A percentile compares a stretch with the other conserved stretches of the same genome.
Conservation (phyloP, 2,113 vertebrate genomes). For the Colistium nudipinnis region DNA sequence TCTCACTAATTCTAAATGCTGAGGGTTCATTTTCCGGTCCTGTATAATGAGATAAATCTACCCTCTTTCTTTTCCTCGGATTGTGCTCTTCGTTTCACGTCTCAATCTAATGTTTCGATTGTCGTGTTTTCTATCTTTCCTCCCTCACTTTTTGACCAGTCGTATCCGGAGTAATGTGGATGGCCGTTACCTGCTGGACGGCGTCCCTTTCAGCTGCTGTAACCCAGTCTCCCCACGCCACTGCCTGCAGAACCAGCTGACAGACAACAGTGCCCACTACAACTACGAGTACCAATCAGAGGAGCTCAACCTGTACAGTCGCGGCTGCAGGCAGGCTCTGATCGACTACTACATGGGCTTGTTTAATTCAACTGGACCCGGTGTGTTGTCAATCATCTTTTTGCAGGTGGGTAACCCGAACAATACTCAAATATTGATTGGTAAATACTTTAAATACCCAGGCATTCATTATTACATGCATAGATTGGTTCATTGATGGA, state of each 20-base stretch:
- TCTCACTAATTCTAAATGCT: not conserved
- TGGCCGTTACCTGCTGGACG: constrained; percentile 83
- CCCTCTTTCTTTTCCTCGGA: too few relatives aligned
- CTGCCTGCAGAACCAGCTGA: constrained; percentile 82
- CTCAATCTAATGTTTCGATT: not conserved
- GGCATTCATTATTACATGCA: not conserved
- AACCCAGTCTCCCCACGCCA: constrained; percentile 84
- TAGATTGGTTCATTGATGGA: not conserved
- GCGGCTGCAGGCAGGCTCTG: constrained; percentile 83
- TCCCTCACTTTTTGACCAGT: constrained; percentile 53
- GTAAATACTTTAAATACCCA: too few relatives aligned
- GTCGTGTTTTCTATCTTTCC: not conserved
- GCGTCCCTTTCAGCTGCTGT: constrained; percentile 87
- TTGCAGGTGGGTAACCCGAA: constrained; percentile 76
- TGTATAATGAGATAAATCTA: not conserved
- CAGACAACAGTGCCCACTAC: constrained; percentile 84
- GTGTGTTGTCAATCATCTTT: constrained; percentile 79
- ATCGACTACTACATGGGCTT: constrained; percentile 83
- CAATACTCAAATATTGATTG: not conserved
- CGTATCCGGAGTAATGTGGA: constrained; percentile 86
- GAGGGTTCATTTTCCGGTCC: not conserved
- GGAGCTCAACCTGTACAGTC: constrained; percentile 83
- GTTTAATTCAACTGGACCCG: constrained; percentile 83
- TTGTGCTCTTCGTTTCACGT: not conserved
- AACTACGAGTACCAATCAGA: constrained; percentile 84